Evolutionary conservation across 2,888 invertebrate genomes (phyloP).

Genomic region (Spodoptera littoralis): DNA sequence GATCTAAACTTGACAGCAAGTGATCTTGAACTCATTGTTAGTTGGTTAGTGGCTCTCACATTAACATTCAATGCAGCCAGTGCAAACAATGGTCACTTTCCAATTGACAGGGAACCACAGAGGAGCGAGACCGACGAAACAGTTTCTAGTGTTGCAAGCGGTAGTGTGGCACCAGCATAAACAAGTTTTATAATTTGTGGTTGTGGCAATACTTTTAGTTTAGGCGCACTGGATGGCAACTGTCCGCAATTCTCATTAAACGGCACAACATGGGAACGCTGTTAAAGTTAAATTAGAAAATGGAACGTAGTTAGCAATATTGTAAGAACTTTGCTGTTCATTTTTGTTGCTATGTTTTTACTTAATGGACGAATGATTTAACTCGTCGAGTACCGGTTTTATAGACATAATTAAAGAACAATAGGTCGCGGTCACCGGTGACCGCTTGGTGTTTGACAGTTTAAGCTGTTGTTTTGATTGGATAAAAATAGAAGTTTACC

Average conservation of each 20-base stretch:
- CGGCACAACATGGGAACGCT: constrained; percentile 51
- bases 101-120: constrained; percentile 60
- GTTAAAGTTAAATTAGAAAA: constrained; percentile 53
- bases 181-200: constrained; percentile 73
- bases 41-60: constrained; percentile 36
- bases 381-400: too few relatives aligned
- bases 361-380: not conserved
- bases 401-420: too few relatives aligned
- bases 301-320: constrained; percentile 19
- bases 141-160: constrained; percentile 33
- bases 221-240: constrained; percentile 49
- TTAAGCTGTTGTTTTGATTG: too few relatives aligned
- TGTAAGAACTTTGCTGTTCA: constrained; percentile 2
- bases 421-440: too few relatives aligned
- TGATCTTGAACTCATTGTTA: constrained; percentile 24
- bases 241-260: constrained; percentile 63
- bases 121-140: constrained; percentile 48
- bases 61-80: constrained; percentile 58
- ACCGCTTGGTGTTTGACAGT: too few relatives aligned
- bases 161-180: constrained; percentile 18
- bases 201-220: constrained; percentile 56
- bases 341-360: constrained; percentile 6
- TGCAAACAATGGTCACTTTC: constrained; percentile 62
- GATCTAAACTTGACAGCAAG: constrained; percentile 4
- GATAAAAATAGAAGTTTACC: too few relatives aligned